Evolutionary conservation across 2,888 invertebrate genomes (phyloP).

Genomic region (Diogma glabrata): DNA sequence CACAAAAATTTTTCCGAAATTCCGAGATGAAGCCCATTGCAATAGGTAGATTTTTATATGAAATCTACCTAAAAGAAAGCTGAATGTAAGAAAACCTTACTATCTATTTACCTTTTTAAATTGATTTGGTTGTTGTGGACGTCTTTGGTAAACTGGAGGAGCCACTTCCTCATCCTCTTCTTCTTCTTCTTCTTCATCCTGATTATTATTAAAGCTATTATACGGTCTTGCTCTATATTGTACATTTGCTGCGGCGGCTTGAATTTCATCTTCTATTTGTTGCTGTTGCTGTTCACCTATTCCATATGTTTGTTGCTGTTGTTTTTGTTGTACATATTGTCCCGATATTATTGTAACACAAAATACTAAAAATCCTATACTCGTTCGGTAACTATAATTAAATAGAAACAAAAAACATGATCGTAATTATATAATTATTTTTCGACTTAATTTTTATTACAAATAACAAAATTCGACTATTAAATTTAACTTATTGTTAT

Average conservation of each 20-base stretch:
- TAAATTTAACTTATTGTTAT: too few relatives aligned
- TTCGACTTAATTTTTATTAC: too few relatives aligned
- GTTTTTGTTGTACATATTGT: background rate
- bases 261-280: background rate
- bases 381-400: background rate
- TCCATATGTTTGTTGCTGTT: background rate
- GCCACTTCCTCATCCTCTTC: constrained; percentile 1
- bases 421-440: too few relatives aligned
- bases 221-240: constrained; percentile 5
- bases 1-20: too few relatives aligned
- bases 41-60: too few relatives aligned
- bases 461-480: too few relatives aligned
- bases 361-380: background rate
- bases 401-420: background rate
- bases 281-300: background rate
- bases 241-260: constrained; percentile 4
- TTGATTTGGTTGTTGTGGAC: background rate
- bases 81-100: too few relatives aligned
- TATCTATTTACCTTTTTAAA: too few relatives aligned
- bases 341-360: constrained; percentile 2
- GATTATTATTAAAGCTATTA: background rate
- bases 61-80: too few relatives aligned
- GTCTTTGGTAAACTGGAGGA: background rate
- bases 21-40: too few relatives aligned
- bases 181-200: constrained; percentile 1